A percentile compares a stretch with the other conserved stretches of the same genome.
Conservation (phyloP, 2,113 vertebrate genomes). For the Plecturocebus donacophilus region DNA sequence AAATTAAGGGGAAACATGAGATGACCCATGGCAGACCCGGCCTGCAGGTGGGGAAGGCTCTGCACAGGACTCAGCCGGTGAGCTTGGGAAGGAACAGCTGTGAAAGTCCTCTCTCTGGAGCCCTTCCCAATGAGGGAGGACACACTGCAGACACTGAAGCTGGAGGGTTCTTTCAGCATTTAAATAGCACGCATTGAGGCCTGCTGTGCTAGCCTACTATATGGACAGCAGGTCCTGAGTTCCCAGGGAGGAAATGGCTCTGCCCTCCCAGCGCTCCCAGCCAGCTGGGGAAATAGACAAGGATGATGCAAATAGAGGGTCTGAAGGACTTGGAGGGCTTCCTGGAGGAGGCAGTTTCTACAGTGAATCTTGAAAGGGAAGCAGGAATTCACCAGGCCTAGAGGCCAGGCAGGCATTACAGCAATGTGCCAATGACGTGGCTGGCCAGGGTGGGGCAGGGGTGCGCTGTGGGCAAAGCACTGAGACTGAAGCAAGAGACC, state of each 20-base stretch:
- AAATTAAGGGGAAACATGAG: too few relatives aligned
- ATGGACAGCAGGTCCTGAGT: not conserved
- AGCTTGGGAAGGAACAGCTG: not conserved
- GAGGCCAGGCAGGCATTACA: not conserved
- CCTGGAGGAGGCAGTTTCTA: not conserved
- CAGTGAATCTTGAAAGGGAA: not conserved
- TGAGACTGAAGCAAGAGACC: not conserved
- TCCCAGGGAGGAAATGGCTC: not conserved
- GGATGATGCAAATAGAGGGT: not conserved
- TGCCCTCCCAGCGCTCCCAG: not conserved
- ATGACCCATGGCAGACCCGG: accelerated
- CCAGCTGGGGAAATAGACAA: not conserved
- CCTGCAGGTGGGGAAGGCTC: not conserved
- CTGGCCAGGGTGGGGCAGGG: too few relatives aligned
- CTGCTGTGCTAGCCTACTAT: not conserved
- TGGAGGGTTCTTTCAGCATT: not conserved
- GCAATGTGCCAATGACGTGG: not conserved
- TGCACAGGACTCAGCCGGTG: not conserved
- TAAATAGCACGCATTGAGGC: accelerated
- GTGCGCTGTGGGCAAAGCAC: not conserved
- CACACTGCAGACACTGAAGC: not conserved
- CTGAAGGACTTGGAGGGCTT: not conserved
- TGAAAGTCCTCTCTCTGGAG: not conserved
- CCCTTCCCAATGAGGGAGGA: not conserved
- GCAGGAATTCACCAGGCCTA: not conserved